These are phyloP conservation scores for Aporophyla nigra DNA, from an alignment of 2,888 invertebrate species.

Conservation along the genomic window DNA sequence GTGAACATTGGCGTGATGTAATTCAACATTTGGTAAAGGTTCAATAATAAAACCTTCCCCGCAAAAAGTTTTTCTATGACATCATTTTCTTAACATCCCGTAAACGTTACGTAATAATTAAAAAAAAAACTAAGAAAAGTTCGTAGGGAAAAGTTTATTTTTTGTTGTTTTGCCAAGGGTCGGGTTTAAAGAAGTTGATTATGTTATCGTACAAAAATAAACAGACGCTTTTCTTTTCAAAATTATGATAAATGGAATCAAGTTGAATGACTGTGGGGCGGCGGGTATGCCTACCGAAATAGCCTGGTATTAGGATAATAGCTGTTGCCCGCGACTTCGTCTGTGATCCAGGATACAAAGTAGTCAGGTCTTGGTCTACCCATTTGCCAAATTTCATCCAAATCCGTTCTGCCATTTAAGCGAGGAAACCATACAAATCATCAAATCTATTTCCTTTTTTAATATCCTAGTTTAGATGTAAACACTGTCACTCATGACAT, in stretches of 20 bases:
- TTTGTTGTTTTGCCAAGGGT: conserved; percentile 24
- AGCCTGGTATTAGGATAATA: no score
- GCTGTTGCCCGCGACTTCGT: no score
- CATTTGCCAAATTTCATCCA: no score
- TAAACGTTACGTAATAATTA: conserved; percentile 21
- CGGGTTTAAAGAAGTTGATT: conserved; percentile 12
- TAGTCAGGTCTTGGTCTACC: no score
- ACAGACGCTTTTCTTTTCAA: background rate
- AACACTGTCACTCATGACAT: background rate
- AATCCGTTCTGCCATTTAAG: no score
- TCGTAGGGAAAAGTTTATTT: background rate
- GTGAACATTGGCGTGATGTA: background rate
- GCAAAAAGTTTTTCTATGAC: conserved; percentile 14
- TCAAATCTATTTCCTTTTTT: no score
- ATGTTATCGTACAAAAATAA: conserved; percentile 9
- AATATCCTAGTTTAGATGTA: background rate
- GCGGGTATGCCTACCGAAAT: background rate
- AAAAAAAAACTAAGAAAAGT: conserved; percentile 2
- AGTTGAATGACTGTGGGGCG: background rate
- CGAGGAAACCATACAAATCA: no score
- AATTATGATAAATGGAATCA: conserved; percentile 3
- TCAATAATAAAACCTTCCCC: background rate
- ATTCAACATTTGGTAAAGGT: conserved; percentile 5
- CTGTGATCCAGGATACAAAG: no score
- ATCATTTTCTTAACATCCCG: conserved; percentile 19